These are phyloP conservation scores for Nothocercus nigrocapillus DNA, from an alignment of 2,113 vertebrate species.

Conservation along the genomic window DNA sequence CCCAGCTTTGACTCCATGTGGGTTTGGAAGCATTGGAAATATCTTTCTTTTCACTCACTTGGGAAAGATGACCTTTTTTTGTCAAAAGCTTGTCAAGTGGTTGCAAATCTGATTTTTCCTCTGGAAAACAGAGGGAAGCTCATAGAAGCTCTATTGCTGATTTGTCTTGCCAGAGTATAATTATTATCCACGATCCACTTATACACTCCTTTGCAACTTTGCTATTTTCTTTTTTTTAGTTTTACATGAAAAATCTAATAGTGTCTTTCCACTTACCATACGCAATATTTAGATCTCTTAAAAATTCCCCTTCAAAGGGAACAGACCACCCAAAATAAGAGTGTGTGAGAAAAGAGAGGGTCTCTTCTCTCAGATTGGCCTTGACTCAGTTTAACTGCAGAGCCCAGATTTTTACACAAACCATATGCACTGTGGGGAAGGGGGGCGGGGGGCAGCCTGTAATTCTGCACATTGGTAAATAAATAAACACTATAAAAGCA, in stretches of 20 bases:
- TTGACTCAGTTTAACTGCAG: slow-evolving; percentile 55
- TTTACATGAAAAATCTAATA: background rate
- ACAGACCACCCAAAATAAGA: background rate
- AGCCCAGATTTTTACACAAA: slow-evolving; percentile 7
- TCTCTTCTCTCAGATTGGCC: slow-evolving; percentile 24
- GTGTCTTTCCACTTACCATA: background rate
- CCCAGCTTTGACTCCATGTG: background rate
- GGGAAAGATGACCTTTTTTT: background rate
- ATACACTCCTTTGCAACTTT: background rate
- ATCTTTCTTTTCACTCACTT: background rate
- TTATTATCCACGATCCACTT: background rate
- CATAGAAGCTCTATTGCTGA: background rate
- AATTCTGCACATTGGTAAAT: slow-evolving; percentile 47
- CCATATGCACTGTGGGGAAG: background rate
- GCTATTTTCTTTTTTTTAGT: background rate
- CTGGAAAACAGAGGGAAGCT: background rate
- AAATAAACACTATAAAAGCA: slow-evolving; percentile 41
- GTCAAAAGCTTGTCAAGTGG: background rate
- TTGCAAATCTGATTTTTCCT: background rate
- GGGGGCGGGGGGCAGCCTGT: background rate
- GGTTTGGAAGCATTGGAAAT: background rate
- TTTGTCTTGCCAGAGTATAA: background rate
- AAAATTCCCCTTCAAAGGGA: background rate
- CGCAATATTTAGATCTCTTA: background rate
- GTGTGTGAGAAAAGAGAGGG: background rate